These are phyloP conservation scores for Myoxocephalus aenaeus DNA, from an alignment of 2,797 vertebrate species.

Conservation along the genomic window DNA sequence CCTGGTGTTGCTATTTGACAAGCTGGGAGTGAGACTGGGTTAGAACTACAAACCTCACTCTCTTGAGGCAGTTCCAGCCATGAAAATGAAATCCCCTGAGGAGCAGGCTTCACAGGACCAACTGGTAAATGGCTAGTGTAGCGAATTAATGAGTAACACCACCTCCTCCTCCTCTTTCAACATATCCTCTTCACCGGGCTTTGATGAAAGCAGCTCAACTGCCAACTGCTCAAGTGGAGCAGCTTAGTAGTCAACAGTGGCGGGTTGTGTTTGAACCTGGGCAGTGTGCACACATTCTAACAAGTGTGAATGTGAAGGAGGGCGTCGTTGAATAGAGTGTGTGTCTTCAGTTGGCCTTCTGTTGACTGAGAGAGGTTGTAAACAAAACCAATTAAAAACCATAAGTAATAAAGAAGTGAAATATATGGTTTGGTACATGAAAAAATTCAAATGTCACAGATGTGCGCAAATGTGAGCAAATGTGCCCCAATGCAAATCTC, in stretches of 20 bases:
- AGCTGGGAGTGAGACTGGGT: neutral
- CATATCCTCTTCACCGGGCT: conserved; percentile 48
- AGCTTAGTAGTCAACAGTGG: conserved; percentile 16
- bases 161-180: conserved; percentile 28
- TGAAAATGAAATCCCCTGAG: neutral
- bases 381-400: neutral
- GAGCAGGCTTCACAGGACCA: conserved; percentile 22
- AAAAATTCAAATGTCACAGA: too few relatives aligned
- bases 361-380: neutral
- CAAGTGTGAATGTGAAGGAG: conserved; percentile 4
- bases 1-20: neutral
- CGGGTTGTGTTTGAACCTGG: conserved; percentile 17
- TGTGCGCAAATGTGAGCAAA: too few relatives aligned
- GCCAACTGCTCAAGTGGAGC: conserved; percentile 40
- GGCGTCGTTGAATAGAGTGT: neutral
- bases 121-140: conserved; percentile 32
- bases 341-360: conserved; percentile 9
- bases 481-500: too few relatives aligned
- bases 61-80: neutral
- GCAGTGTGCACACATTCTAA: neutral
- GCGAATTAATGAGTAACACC: conserved; percentile 47
- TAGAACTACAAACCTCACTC: neutral
- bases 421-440: too few relatives aligned
- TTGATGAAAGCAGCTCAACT: conserved; percentile 35
- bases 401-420: too few relatives aligned